A percentile compares a stretch with the other conserved stretches of the same genome.
Evolutionary conservation across 1,140 invertebrate species (phyloP).

Genomic region (Agrypnia vestita): DNA sequence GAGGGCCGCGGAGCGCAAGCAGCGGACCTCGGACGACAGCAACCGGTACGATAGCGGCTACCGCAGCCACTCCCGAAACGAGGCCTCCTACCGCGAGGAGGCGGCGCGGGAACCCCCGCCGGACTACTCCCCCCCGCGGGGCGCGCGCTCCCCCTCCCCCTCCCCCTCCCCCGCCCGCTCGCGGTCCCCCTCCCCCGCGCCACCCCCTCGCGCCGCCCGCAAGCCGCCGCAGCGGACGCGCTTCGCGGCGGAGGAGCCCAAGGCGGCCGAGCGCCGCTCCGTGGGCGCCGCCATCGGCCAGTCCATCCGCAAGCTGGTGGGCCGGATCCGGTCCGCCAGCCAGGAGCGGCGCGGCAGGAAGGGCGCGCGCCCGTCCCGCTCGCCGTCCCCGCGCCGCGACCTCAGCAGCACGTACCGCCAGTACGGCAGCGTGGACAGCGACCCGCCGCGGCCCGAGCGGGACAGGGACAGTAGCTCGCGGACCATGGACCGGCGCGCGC

Average conservation of each 20-base stretch:
- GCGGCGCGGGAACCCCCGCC: constrained; percentile 76
- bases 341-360: constrained; percentile 79
- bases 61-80: constrained; percentile 71
- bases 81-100: constrained; percentile 68
- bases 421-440: constrained; percentile 70
- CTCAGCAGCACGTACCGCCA: constrained; percentile 71
- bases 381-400: constrained; percentile 66
- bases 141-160: constrained; percentile 69
- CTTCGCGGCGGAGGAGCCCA: constrained; percentile 75
- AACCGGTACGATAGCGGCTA: constrained; percentile 72
- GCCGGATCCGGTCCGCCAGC: constrained; percentile 83
- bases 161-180: constrained; percentile 71
- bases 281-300: constrained; percentile 77
- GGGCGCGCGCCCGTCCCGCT: constrained; percentile 72
- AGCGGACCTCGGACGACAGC: constrained; percentile 70
- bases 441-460: constrained; percentile 66
- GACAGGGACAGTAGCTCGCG: constrained; percentile 57
- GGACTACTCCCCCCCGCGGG: constrained; percentile 80
- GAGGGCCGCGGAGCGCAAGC: constrained; percentile 69
- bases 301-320: constrained; percentile 84
- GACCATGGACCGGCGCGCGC: constrained; percentile 63
- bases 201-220: constrained; percentile 69
- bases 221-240: constrained; percentile 79
- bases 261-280: constrained; percentile 71
- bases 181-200: constrained; percentile 70